phyloP scores from a whole-genome alignment of 1,140 invertebrate species.

The Papilio dardanus region DNA sequence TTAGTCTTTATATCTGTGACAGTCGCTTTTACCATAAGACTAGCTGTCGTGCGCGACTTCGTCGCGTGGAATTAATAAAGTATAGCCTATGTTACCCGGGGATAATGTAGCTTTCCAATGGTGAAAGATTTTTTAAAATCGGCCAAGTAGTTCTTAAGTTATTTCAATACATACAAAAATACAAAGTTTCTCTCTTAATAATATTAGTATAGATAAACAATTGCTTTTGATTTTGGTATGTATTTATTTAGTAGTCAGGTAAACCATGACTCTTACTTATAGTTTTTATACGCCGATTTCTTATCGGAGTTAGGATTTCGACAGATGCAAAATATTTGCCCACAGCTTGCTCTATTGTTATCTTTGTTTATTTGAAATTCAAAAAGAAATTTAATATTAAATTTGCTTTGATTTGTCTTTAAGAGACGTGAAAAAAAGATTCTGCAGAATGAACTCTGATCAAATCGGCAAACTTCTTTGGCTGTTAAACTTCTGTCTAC shows the following conservation, averaged over 20 bases:
- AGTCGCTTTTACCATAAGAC: too few relatives aligned
- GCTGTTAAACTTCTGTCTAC: background rate
- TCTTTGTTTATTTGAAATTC: background rate
- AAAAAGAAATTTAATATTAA: background rate
- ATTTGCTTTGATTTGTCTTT: background rate
- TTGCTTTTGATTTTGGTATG: too few relatives aligned
- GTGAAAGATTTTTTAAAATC: too few relatives aligned
- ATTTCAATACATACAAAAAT: too few relatives aligned
- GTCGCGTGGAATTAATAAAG: too few relatives aligned
- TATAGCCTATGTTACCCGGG: too few relatives aligned
- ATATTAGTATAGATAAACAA: too few relatives aligned
- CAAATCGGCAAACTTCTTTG: background rate
- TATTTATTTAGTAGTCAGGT: background rate
- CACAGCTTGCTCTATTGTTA: constrained; percentile 5
- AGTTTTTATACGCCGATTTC: background rate
- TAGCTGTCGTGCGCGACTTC: too few relatives aligned
- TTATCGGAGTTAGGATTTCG: background rate
- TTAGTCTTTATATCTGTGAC: too few relatives aligned
- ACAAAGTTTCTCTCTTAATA: too few relatives aligned
- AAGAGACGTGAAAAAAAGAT: background rate
- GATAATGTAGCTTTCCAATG: too few relatives aligned
- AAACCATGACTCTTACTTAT: background rate
- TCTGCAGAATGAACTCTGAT: background rate
- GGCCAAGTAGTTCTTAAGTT: too few relatives aligned
- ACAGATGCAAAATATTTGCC: constrained; percentile 12